phyloP scores from a whole-genome alignment of 2,888 invertebrate genomes.

The Apomyelois bistriatella region DNA sequence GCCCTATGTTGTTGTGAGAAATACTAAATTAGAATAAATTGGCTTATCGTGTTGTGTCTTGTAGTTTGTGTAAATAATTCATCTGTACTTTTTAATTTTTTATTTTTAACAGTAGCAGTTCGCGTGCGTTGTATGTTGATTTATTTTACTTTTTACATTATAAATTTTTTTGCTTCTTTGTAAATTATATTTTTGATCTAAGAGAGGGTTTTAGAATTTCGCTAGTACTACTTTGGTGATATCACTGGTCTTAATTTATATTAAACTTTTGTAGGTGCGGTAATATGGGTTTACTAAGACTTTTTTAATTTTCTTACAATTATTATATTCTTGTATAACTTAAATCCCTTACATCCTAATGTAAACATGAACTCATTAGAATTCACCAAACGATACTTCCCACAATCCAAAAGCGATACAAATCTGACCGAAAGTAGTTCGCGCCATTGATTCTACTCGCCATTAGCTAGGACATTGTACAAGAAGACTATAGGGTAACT shows the following conservation, averaged over 20 bases:
- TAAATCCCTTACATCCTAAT: not conserved
- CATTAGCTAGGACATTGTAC: slow-evolving; percentile 67
- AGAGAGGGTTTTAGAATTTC: no score
- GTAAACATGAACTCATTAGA: not conserved
- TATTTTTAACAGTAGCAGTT: slow-evolving; percentile 4
- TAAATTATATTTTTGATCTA: no score
- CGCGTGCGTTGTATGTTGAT: not conserved
- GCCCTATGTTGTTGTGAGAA: no score
- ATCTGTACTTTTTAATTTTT: not conserved
- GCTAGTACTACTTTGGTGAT: no score
- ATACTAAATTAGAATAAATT: not conserved
- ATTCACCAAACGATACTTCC: slow-evolving; percentile 1
- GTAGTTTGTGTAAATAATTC: not conserved
- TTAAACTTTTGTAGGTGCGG: no score
- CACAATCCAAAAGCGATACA: slow-evolving; percentile 37
- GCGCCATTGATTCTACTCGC: slow-evolving; percentile 61
- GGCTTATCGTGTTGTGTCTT: not conserved
- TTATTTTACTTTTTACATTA: not conserved
- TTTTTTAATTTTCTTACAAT: not conserved
- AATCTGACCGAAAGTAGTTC: slow-evolving; percentile 41
- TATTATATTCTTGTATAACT: not conserved
- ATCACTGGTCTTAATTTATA: no score
- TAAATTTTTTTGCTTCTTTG: not conserved
- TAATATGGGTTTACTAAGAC: no score
- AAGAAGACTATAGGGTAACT: slow-evolving; percentile 73